Base-by-base conservation (phyloP, 1,140 invertebrate species). In the Papilio machaon region DNA sequence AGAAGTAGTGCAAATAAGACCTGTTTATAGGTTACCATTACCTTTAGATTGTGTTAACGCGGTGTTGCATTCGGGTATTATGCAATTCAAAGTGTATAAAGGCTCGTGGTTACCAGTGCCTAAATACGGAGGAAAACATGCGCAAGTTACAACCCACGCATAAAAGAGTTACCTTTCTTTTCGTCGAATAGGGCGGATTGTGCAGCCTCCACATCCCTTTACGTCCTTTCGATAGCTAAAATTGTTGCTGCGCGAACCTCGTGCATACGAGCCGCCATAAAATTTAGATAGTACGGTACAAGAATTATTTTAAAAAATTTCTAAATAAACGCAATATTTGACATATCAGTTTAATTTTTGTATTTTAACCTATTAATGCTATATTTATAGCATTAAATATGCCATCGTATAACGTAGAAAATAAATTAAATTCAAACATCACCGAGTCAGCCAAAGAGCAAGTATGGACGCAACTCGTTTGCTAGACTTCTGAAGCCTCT, bases 391-490 rank as follows among this genome's bases (percentile, higher is more conserved):
- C 17, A 70, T 70, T 10, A 38, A 70, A 73, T 73, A 43, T 43
- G 15, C 0, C 67, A 73, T 73, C 8, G 17, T 49, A 52, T 76
- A 23, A 47, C 43, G 10, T 47, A 23, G 10, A 30, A 47, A 13
- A n/a, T 30, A 49, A 76, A 49, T 76, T 49, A 47, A 49, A 76
- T 76, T 70, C 64, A 70, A 70, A 35, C 19, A 52, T 76, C 74
- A n/a, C 74, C 15, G 23, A 76, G 74, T 76, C 38, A 0, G 38
- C 43, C 47, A 76, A 30, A 76, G 46, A 46, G 74, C 19, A 76
- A 49, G 46, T 49, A 76, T 49, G 74, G 43, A 30, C 64, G 64
- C 64, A 75, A 52, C 46, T 75, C 46, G 73, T 75, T 75, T 23
- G n/a, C 73, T 46, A 75, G 46, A 75, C 73, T 52, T 49, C 47